Evolutionary conservation across 2,888 invertebrate species (phyloP).

Genomic region (Lasioglossum vierecki): DNA sequence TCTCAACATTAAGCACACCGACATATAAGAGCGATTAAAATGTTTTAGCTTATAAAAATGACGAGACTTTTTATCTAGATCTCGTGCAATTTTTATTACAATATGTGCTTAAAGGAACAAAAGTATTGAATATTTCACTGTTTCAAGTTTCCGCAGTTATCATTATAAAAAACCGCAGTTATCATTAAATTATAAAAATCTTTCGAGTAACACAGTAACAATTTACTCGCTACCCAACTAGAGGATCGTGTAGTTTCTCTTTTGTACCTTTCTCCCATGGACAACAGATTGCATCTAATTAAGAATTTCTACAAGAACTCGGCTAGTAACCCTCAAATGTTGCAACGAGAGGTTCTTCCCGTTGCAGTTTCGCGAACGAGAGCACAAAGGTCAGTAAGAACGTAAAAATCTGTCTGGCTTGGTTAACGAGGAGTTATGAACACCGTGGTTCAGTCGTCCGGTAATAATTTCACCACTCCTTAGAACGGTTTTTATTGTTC

Average conservation of each 20-base stretch:
- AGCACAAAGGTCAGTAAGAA: not conserved
- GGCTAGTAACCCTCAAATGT: constrained; percentile 5
- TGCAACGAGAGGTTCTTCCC: constrained; percentile 44
- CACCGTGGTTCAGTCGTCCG: constrained; percentile 37
- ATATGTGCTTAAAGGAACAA: too few species aligned
- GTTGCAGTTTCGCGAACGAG: constrained; percentile 28
- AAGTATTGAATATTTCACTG: too few species aligned
- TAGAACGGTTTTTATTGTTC: constrained; percentile 48
- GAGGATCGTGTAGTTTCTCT: not conserved
- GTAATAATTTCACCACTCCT: constrained; percentile 50
- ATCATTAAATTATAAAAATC: not conserved
- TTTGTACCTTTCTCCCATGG: constrained; percentile 17
- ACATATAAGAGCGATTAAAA: too few species aligned
- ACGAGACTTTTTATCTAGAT: too few species aligned
- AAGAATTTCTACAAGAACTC: constrained; percentile 21
- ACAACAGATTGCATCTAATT: constrained; percentile 41
- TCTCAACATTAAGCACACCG: too few species aligned
- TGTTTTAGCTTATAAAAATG: too few species aligned
- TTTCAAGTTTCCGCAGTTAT: not conserved
- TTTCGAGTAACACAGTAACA: not conserved
- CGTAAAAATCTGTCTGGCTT: constrained; percentile 36
- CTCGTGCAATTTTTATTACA: too few species aligned
- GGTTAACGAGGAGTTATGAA: constrained; percentile 70
- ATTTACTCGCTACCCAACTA: not conserved
- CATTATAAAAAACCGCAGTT: not conserved